Evolutionary conservation across 2,888 invertebrate genomes (phyloP).

Genomic region (Phaonia tiefii): DNA sequence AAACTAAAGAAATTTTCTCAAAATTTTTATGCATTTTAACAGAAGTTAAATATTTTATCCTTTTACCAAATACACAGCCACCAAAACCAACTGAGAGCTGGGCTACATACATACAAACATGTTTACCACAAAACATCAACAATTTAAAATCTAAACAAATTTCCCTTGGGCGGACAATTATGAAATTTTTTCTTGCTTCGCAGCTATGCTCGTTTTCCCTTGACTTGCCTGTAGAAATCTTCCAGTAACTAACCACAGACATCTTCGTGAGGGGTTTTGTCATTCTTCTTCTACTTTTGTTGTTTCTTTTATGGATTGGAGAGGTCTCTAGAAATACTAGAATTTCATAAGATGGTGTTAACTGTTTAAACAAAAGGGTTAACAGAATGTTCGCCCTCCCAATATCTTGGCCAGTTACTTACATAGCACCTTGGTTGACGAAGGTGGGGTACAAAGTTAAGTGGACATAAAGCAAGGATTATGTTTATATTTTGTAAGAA

Average conservation of each 20-base stretch:
- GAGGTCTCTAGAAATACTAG: slow-evolving; percentile 30
- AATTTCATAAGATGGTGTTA: slow-evolving; percentile 52
- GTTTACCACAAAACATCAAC: slow-evolving; percentile 64
- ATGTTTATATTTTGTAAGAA: background rate
- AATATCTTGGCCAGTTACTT: no score
- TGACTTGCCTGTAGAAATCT: slow-evolving; percentile 45
- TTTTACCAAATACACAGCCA: slow-evolving; percentile 3
- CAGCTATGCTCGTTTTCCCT: slow-evolving; percentile 8
- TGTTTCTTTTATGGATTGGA: slow-evolving; percentile 11
- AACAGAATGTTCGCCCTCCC: no score
- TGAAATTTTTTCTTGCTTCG: slow-evolving; percentile 44
- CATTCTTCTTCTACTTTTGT: slow-evolving; percentile 18
- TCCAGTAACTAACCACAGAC: slow-evolving; percentile 50
- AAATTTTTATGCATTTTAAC: slow-evolving; percentile 36
- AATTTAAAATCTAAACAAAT: slow-evolving; percentile 66
- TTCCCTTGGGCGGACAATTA: slow-evolving; percentile 64
- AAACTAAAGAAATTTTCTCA: slow-evolving; percentile 15
- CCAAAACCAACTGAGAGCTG: background rate
- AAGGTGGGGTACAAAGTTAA: slow-evolving; percentile 2
- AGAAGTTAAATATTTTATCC: slow-evolving; percentile 52
- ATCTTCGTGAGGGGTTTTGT: slow-evolving; percentile 9
- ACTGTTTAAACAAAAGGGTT: slow-evolving; percentile 56
- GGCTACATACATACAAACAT: slow-evolving; percentile 1
- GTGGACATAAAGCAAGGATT: background rate
- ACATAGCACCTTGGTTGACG: no score